These are phyloP conservation scores for Callipepla squamata DNA, from an alignment of 2,113 vertebrate genomes.

Conservation along the genomic window DNA sequence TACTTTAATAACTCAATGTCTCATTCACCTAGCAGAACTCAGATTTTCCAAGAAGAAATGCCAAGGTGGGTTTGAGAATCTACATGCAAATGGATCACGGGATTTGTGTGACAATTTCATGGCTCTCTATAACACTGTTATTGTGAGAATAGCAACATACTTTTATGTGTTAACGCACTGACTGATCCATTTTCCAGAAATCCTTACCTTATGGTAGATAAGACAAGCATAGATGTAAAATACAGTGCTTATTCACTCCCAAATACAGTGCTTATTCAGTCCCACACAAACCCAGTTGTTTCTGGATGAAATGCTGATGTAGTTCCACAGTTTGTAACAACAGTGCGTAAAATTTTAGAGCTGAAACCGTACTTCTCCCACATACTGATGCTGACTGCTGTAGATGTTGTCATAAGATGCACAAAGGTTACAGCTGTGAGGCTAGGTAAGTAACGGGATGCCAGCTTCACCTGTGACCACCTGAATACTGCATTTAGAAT, in stretches of 20 bases:
- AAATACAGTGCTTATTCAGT: neutral
- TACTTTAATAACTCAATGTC: slow-evolving; percentile 18
- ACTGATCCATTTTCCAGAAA: neutral
- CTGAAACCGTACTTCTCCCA: neutral
- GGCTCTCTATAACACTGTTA: neutral
- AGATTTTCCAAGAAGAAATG: slow-evolving; percentile 45
- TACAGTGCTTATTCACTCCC: neutral
- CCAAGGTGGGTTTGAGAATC: slow-evolving; percentile 11
- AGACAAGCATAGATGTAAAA: neutral
- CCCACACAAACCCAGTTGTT: slow-evolving; percentile 5
- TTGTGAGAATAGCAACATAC: neutral
- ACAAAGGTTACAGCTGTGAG: neutral
- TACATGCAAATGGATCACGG: neutral
- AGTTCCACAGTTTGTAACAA: slow-evolving; percentile 36
- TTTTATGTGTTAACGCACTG: neutral
- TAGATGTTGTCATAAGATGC: neutral
- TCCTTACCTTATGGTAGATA: slow-evolving; percentile 11
- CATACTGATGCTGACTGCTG: neutral
- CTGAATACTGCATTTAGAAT: neutral
- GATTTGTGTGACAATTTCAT: neutral
- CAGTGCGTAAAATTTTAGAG: slow-evolving; percentile 37
- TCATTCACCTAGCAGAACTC: neutral
- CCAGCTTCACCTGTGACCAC: neutral
- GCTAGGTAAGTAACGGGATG: neutral
- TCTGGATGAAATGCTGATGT: neutral